Base-by-base conservation (phyloP, 2,113 vertebrate genomes). In the Calonectris borealis region DNA sequence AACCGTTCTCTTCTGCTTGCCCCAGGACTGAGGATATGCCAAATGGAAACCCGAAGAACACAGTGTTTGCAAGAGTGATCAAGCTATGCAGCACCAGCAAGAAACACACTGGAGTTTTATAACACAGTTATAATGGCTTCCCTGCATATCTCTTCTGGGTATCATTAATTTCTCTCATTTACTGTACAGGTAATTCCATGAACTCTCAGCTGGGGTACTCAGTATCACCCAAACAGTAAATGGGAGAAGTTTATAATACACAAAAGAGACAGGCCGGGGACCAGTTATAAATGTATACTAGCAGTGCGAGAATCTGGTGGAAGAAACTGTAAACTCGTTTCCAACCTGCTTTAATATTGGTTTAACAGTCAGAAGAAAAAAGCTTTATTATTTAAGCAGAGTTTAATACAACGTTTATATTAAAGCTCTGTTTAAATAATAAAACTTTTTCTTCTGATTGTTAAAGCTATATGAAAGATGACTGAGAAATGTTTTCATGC, bases 181-280 rank as follows among this genome's bases (percentile, higher is more conserved):
- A 79, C 49, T 84, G 16, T 29, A 19, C n/a, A 64, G 32, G 26
- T 71, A 71, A 79, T 90, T 90, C 84, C 79, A 54, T 54, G 62
- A 75, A 32, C 17, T 73, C 69, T 73, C 81, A 86, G 86, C 71
- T 92, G 77, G 8, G 5, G 19, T 51, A 46, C 79, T 79, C 49
- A 15, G 25, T 57, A 88, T 94, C 88, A 87, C 66, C 81, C 65
- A 85, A 73, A 69, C 5, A 89, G 73, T 79, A 68, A 94, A 87
- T 31, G 21, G 60, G 11, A 82, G 42, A 86, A 68, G 20, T 91
- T 94, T 91, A 61, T 73, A 83, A 80, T 21, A 66, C 38, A 75
- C 77, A 26, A 31, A 91, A 94, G 71, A 70, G 25, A 51, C 16
- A 51, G 26, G 52, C 27, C 2, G 6, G 40, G 38, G 31, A 93